A percentile compares a stretch with the other conserved stretches of the same genome.
Evolutionary conservation across 2,888 invertebrate genomes (phyloP).

Genomic region (Euclidia mi): DNA sequence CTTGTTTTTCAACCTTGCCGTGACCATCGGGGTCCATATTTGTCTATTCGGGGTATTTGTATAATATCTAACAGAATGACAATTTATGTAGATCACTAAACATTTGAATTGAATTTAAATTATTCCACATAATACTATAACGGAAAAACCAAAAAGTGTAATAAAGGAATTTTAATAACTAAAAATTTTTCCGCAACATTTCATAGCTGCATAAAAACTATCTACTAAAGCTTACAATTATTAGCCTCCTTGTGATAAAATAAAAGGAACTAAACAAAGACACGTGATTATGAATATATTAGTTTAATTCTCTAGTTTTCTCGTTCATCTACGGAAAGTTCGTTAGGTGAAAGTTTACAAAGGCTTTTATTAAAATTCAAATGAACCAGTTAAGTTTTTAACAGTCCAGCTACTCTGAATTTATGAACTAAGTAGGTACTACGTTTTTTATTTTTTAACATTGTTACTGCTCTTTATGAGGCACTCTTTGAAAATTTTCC

Average conservation of each 20-base stretch:
- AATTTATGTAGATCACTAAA: no score
- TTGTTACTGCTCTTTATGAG: conserved; percentile 3
- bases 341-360: conserved; percentile 42
- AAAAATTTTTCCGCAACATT: no score
- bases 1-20: no score
- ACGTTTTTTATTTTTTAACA: conserved; percentile 13
- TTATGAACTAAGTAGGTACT: conserved; percentile 21
- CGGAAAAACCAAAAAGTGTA: no score
- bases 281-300: conserved; percentile 80
- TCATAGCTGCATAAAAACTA: no score
- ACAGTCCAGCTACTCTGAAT: conserved; percentile 29
- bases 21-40: no score
- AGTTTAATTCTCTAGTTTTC: conserved; percentile 45
- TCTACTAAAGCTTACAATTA: no score
- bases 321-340: conserved; percentile 23
- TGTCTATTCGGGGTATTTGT: no score
- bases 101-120: no score
- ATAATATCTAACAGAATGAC: no score
- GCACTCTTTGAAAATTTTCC: conserved; percentile 4
- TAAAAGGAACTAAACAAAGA: conserved; percentile 29
- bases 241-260: conserved; percentile 39
- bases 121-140: no score
- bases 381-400: conserved; percentile 40
- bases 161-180: no score
- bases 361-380: conserved; percentile 48